Evolutionary conservation across 2,888 invertebrate genomes (phyloP), one percentile per base, ranked within the genome.

Genomic region (Halictus ligatus): DNA sequence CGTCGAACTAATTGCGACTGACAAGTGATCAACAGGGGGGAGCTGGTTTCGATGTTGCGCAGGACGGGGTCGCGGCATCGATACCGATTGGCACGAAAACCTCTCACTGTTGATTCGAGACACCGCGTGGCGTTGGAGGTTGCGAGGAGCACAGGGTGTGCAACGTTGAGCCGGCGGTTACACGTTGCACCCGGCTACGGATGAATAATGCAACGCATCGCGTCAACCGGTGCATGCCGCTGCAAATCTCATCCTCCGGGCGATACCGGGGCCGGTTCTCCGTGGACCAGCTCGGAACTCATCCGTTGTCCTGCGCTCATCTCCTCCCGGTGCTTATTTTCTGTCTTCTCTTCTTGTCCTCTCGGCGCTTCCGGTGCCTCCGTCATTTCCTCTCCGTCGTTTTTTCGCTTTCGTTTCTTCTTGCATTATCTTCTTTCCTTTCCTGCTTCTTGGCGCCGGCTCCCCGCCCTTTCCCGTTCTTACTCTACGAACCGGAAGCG

Each of bases 191-290:
- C 72, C 72, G 90, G 84, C 84, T 89, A 90, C 91, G 92, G 92
- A 94, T 94, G 94, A 94, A 94, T 94, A 94, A 94, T 94, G 94
- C 94, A 94, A 92, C 93, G 91, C 92, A 92, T 92, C 94, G 90
- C 92, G 91, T 94, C 93, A 93, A 91, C 92, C 92, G 90, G 90
- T 88, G 89, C 90, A 88, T 90, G 88, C 89, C 90, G 90, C 89
- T 91, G 92, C 92, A 92, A 94, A 94, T 94, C 94, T 92, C 93
- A 91, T 92, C 92, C 92, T 90, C 89, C 50, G 73, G 69, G 18
- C 84, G 83, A 83, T 86, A 79, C 83, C 35, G 40, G 40, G 29
- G 35, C 29, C 71, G 58, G 74, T 40, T 54, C 79, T 60, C 71
- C 75, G 35, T 72, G 80, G 77, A 43, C 29, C 76, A 54, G 75